phyloP scores from a whole-genome alignment of 2,113 vertebrate genomes.

The Erinaceus europaeus region DNA sequence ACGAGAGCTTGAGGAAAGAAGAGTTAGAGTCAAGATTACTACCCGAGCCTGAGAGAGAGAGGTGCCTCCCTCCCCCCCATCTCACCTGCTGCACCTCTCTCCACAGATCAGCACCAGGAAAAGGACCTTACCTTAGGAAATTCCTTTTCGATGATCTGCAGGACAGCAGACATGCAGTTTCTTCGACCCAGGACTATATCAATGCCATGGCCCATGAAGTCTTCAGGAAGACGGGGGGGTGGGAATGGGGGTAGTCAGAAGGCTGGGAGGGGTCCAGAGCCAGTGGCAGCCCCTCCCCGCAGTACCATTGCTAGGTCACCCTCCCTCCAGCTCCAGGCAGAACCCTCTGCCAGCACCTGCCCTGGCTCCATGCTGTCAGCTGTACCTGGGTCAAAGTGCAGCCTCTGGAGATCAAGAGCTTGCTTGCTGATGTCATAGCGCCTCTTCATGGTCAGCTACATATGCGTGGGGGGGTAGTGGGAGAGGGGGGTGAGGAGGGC shows the following conservation, averaged over 20 bases:
- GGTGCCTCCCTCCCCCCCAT: not conserved
- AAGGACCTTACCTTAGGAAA: slow-evolving; percentile 81
- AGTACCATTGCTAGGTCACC: not conserved
- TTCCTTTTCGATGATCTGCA: slow-evolving; percentile 87
- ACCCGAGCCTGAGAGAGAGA: not conserved
- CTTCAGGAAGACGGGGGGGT: slow-evolving; percentile 53
- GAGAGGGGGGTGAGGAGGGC: too few species aligned
- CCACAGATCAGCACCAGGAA: not conserved
- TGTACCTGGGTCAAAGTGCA: slow-evolving; percentile 83
- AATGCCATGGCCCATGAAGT: slow-evolving; percentile 82
- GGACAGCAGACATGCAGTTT: slow-evolving; percentile 83
- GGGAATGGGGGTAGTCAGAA: not conserved
- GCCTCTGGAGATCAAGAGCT: slow-evolving; percentile 85
- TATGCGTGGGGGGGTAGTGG: too few species aligned
- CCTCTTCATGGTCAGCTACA: slow-evolving; percentile 84
- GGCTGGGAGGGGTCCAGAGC: not conserved
- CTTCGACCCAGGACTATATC: slow-evolving; percentile 85
- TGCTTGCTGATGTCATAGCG: slow-evolving; percentile 85
- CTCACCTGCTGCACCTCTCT: not conserved
- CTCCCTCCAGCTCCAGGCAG: not conserved
- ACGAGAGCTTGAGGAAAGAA: slow-evolving; percentile 73
- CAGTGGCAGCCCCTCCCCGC: not conserved
- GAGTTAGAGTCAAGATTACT: not conserved
- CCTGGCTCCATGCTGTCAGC: not conserved
- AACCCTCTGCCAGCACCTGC: not conserved